Evolutionary conservation across 1,140 invertebrate species (phyloP).

Genomic region (Cydia pomonella): DNA sequence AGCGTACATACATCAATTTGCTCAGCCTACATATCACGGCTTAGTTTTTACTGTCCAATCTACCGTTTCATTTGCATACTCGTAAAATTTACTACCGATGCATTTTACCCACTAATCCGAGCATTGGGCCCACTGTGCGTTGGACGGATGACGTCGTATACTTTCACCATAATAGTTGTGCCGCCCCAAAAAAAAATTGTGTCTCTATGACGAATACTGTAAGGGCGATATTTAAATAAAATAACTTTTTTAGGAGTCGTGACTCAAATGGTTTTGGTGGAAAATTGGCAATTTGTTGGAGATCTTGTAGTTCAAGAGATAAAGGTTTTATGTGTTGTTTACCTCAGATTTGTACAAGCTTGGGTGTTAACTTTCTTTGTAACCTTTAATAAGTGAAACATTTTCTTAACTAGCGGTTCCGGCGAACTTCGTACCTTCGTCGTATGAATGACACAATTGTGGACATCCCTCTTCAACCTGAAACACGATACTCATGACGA

Average conservation of each 20-base stretch:
- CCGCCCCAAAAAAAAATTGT: not conserved
- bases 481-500: too few species aligned
- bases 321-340: constrained; percentile 47
- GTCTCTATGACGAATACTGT: not conserved
- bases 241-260: too few species aligned
- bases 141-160: constrained; percentile 31
- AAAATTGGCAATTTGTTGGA: constrained; percentile 36
- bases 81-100: constrained; percentile 74
- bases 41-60: constrained; percentile 69
- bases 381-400: not conserved
- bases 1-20: constrained; percentile 42
- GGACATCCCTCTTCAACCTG: too few species aligned
- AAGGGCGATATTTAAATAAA: not conserved
- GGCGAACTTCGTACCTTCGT: too few species aligned
- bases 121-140: constrained; percentile 54
- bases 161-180: not conserved
- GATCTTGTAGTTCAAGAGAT: constrained; percentile 46
- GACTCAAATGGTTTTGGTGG: not conserved
- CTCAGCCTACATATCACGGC: constrained; percentile 43
- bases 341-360: constrained; percentile 23
- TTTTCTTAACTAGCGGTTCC: not conserved
- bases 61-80: constrained; percentile 70
- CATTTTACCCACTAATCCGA: constrained; percentile 69
- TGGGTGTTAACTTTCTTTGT: constrained; percentile 18
- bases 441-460: too few species aligned